Base-by-base conservation (phyloP, 2,888 invertebrate genomes). In the Drosophila greeni region DNA sequence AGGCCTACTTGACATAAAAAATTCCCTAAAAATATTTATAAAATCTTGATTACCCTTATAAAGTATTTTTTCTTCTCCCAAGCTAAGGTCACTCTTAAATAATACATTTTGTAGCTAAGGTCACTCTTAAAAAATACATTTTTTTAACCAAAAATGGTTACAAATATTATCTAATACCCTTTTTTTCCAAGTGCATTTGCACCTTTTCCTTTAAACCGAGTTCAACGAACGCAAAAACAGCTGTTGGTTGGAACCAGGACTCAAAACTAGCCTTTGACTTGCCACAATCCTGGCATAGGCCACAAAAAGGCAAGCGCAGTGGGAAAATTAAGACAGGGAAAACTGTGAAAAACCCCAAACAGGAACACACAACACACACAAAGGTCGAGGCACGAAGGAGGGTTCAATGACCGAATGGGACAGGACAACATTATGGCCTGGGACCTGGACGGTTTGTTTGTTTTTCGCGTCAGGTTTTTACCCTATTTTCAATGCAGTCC, bases 381-480 rank as follows among this genome's bases (percentile, higher is more conserved):
- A 16, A 24, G 26, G 36, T 23, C 31, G 16, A 42, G 33, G 45
- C 48, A 40, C 33, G 51, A n/a, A 34, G 47, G 34, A 7, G 45
- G 36, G 68, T 68, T 68, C 68, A 70, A 68, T 64, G 68, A 70
- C 64, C 68, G 36, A 36, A 33, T 37, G 24, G 34, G 43, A 43
- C 67, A 70, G 66, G 66, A 67, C 70, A 53, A 67, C 70, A 53
- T 62, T 61, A 45, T 45, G 62, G 20, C 59, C n/a, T n/a, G 60
- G 61, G 59, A 8, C 45, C 29, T n/a, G 45, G 45, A 1, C 45
- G 66, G 83, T 65, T 80, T 83, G 84, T 80, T 80, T 83, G 75
- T 81, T 80, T 84, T 85, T 73, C 84, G 73, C 76, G 80, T 85
- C 85, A 80, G 85, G 84, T 85, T 85, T 80, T 80, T 80, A 80